Percentiles rank a stretch among this genome's conserved stretches.
These are phyloP conservation scores for Discoglossus pictus DNA, from an alignment of 2,797 vertebrate species.

Conservation along the genomic window DNA sequence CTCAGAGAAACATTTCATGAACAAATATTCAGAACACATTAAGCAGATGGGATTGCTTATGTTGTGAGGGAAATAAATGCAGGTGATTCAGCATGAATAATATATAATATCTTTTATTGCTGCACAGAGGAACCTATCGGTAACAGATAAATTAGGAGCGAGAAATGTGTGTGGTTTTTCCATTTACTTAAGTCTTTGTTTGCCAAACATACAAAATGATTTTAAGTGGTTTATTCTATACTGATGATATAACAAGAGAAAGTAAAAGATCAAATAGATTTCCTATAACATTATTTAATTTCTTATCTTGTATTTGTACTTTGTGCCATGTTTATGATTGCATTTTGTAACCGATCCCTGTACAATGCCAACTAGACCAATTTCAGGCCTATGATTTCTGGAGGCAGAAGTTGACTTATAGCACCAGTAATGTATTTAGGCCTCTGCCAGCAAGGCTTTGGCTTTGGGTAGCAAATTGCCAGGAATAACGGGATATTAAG, in stretches of 20 bases:
- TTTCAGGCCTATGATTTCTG: too few species aligned
- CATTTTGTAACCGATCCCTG: too few species aligned
- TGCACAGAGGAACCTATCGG: slow-evolving; percentile 12
- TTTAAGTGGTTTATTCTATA: slow-evolving; percentile 1
- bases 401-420: too few species aligned
- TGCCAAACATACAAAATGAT: not conserved
- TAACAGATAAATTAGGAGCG: slow-evolving; percentile 11
- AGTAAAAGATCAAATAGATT: not conserved
- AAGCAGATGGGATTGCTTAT: not conserved
- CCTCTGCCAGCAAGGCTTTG: too few species aligned
- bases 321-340: too few species aligned
- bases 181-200: slow-evolving; percentile 6
- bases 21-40: not conserved
- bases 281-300: too few species aligned
- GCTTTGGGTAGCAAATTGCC: too few species aligned
- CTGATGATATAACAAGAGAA: slow-evolving; percentile 2
- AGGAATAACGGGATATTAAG: too few species aligned
- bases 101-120: slow-evolving; percentile 18
- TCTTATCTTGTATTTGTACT: too few species aligned
- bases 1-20: slow-evolving; percentile 1
- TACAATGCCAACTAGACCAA: too few species aligned
- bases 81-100: slow-evolving; percentile 29
- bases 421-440: too few species aligned
- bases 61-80: not conserved
- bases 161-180: slow-evolving; percentile 10